Conservation (phyloP, 2,797 vertebrate species). For the Tenualosa ilisha region DNA sequence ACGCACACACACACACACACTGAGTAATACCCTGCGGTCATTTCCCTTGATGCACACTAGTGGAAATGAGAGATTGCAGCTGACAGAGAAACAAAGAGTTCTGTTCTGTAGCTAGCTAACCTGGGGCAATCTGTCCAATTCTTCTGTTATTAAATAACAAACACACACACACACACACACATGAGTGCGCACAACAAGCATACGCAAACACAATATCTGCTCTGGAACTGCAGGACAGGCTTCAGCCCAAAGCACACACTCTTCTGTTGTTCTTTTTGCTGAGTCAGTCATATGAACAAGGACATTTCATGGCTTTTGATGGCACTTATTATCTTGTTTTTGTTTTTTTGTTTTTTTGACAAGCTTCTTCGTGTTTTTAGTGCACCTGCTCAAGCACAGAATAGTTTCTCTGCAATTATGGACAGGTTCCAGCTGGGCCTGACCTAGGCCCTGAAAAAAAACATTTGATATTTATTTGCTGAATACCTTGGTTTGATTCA, state of each 20-base stretch:
- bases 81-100: neutral
- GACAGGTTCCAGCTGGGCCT: neutral
- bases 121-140: neutral
- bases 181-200: neutral
- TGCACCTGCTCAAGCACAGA: neutral
- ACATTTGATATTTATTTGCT: neutral
- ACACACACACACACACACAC: neutral
- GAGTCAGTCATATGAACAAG: conserved; percentile 7
- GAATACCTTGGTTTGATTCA: neutral
- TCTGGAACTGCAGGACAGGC: neutral
- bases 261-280: neutral
- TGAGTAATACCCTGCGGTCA: neutral
- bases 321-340: neutral
- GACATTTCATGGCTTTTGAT: neutral
- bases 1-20: neutral
- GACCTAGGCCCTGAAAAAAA: neutral
- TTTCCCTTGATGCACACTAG: neutral
- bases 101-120: neutral
- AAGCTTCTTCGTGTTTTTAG: neutral
- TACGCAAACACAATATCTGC: neutral
- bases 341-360: neutral
- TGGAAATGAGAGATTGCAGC: neutral
- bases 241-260: neutral
- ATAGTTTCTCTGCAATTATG: neutral
- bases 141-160: neutral